Evolutionary conservation across 2,888 invertebrate species (phyloP), one percentile per base, ranked within the genome.

Genomic region (Drosophila mettleri): DNA sequence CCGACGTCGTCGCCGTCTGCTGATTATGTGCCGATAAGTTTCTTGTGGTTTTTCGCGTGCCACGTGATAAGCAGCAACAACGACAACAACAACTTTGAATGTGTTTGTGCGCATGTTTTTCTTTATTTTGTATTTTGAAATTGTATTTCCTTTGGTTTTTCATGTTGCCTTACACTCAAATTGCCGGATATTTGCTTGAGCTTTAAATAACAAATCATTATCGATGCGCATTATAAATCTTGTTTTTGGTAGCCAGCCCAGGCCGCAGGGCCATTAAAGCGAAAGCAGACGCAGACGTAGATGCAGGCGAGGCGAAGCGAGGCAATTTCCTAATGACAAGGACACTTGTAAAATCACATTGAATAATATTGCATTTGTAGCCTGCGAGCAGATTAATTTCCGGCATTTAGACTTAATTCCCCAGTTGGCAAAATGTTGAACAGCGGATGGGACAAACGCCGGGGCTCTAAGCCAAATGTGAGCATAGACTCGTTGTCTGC

Each of bases 291-390:
- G 22, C 6, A 12, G 39, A 22, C 39, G 22, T n/a, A n/a, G n/a
- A n/a, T n/a, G n/a, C n/a, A 33, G 29, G 9, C 29, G 29, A 9
- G 48, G 14, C 5, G 33, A 38, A 6, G 49, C 54, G 27, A 67
- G 87, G 73, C 78, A 82, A 87, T 82, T 74, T 85, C 78, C 82
- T 85, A 80, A 82, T 85, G 87, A 80, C 80, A 82, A 69, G 69
- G 78, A 87, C 86, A 87, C 85, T 85, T 82, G 85, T 78, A 78
- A 86, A 87, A 83, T 86, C 82, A 74, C 78, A 80, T 86, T 80
- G 76, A 83, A 86, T 86, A 83, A 78, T 83, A 85, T 80, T 78
- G 68, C 71, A 80, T 69, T 75, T 78, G 69, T 75, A 61, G 76
- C 71, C 65, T 60, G 74, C 71, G 68, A 80, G 76, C 83, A 77